A percentile compares a stretch with the other conserved stretches of the same genome.
Conservation (phyloP, 2,888 invertebrate species). For the Slavum lentiscoides region DNA sequence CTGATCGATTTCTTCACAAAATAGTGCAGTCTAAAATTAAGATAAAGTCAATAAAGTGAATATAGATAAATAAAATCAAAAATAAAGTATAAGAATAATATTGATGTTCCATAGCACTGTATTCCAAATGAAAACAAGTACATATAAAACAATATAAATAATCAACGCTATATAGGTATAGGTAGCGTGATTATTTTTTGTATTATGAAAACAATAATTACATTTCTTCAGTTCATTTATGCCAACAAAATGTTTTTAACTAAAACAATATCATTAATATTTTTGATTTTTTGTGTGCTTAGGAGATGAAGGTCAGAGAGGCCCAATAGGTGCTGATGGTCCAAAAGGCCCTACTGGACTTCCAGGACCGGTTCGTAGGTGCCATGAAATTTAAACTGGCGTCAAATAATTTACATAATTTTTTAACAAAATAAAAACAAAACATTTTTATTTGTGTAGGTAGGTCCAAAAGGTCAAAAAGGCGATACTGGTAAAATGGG, state of each 20-base stretch:
- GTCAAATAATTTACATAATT: neutral
- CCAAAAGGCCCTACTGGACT: conserved; percentile 43
- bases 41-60: no score
- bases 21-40: no score
- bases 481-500: conserved; percentile 38
- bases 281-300: conserved; percentile 11
- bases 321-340: conserved; percentile 37
- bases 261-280: neutral
- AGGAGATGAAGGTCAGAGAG: conserved; percentile 34
- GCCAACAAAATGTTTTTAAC: neutral
- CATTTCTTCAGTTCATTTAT: no score
- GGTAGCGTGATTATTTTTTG: no score
- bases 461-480: conserved; percentile 51
- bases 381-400: neutral
- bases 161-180: no score
- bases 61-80: no score
- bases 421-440: conserved; percentile 5
- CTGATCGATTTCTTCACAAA: no score
- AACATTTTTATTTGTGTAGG: conserved; percentile 21
- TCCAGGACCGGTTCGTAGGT: conserved; percentile 51
- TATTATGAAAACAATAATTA: no score
- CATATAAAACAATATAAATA: no score
- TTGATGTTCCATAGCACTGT: no score
- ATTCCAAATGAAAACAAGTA: no score
- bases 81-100: no score